A percentile compares a stretch with the other conserved stretches of the same genome.
Conservation (phyloP, 2,888 invertebrate species). For the Eumerus sabulonum region DNA sequence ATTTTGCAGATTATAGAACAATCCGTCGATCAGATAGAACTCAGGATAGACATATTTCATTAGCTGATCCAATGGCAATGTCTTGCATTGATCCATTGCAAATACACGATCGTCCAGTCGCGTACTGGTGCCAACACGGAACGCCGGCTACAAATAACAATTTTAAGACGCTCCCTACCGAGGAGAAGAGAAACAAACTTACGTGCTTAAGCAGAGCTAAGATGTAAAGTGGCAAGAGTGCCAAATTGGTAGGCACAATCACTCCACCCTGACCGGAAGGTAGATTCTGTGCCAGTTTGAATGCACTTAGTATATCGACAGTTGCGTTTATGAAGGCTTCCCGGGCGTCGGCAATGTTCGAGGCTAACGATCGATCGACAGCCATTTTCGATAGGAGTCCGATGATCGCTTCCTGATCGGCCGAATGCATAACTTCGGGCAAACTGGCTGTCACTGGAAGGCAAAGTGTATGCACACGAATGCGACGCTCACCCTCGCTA, state of each 20-base stretch:
- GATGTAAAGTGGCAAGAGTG: constrained; percentile 92
- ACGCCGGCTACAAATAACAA: constrained; percentile 84
- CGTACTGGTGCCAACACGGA: constrained; percentile 92
- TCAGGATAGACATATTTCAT: constrained; percentile 94
- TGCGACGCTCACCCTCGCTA: constrained; percentile 95
- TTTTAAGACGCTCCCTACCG: neutral
- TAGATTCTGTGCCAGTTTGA: constrained; percentile 84
- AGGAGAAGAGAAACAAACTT: constrained; percentile 75
- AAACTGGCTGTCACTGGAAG: constrained; percentile 92
- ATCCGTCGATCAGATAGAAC: constrained; percentile 91
- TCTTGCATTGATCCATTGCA: constrained; percentile 96
- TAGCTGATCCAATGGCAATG: constrained; percentile 88
- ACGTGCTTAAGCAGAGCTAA: constrained; percentile 93
- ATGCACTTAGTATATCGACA: constrained; percentile 91
- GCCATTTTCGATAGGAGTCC: constrained; percentile 98
- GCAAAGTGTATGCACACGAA: constrained; percentile 98
- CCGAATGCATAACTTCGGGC: constrained; percentile 91
- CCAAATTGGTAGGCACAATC: constrained; percentile 87
- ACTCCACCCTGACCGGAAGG: constrained; percentile 82
- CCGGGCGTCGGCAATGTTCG: constrained; percentile 93
- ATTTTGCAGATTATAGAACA: constrained; percentile 80
- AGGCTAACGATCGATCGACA: constrained; percentile 92
- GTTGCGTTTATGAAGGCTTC: constrained; percentile 98
- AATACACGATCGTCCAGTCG: constrained; percentile 95
- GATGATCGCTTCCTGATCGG: constrained; percentile 96